Base-by-base conservation (phyloP, 2,888 invertebrate species). In the Resseliella maxima region DNA sequence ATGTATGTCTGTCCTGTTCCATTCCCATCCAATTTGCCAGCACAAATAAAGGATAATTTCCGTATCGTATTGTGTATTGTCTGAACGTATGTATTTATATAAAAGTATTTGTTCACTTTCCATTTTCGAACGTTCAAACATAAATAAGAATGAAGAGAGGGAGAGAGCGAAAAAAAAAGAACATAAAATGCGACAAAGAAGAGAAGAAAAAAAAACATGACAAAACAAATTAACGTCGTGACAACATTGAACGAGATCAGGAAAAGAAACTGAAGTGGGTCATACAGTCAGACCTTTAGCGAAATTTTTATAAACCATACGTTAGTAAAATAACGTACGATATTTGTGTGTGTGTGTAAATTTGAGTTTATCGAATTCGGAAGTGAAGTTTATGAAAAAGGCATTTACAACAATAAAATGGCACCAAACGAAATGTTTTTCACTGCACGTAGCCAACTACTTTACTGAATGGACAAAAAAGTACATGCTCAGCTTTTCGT, bases 191-290 rank as follows among this genome's bases (percentile, higher is more conserved):
- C 5, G 12, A 50, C 2, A 21, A 59, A 72, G 3, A 5, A 31
- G 31, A 15, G 15, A 15, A 15, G 15, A 35, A 72, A 31, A 72
- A 72, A 31, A 72, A 35, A 35, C 72, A 72, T 72, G 72, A 72
- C 72, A 72, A 72, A 72, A 72, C 72, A 72, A 72, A 72, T 72
- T 72, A 72, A 72, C 72, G 72, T 72, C 72, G 72, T 72, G 72
- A 72, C 31, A 31, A 72, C 72, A 72, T 72, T 72, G 72, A 72
- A 72, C 31, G 35, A 31, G 72, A 31, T 31, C 72, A 72, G 31
- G 72, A 72, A 50, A 50, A 72, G 31, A 72, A 31, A 27, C 72
- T 72, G 72, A 72, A 72, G 31, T 72, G 72, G 72, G 72, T 72
- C 72, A 72, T 72, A 72, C 31, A 72, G 72, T 31, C 31, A 72